These are phyloP conservation scores for Chaetorhynchus papuensis DNA, from an alignment of 2,113 vertebrate species.

Conservation along the genomic window DNA sequence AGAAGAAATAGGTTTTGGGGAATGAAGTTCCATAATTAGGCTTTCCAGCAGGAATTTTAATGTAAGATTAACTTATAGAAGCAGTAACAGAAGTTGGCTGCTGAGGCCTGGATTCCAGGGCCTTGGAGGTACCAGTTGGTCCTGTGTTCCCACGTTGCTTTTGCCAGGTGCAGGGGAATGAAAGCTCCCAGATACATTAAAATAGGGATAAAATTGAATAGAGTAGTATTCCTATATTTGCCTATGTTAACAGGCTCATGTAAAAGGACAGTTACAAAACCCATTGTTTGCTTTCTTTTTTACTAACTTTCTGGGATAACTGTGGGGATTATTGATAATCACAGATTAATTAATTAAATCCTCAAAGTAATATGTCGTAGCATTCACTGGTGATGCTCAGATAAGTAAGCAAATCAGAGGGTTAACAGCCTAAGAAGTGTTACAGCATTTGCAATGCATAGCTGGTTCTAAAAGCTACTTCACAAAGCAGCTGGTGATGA, in stretches of 20 bases:
- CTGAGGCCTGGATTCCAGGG: background rate
- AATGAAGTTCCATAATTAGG: background rate
- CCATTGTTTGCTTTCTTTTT: background rate
- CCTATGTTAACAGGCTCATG: fast-evolving
- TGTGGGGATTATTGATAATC: background rate
- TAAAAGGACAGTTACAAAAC: background rate
- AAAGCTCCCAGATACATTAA: background rate
- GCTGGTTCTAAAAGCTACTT: background rate
- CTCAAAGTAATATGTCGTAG: background rate
- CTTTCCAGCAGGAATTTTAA: background rate
- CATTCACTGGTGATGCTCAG: background rate
- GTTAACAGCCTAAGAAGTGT: background rate
- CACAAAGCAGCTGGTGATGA: constrained; percentile 17
- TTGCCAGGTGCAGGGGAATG: background rate
- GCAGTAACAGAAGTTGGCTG: background rate
- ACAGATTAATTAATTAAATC: background rate
- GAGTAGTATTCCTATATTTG: background rate
- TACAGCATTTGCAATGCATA: background rate
- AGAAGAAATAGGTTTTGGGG: background rate
- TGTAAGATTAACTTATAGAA: background rate
- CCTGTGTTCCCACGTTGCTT: fast-evolving
- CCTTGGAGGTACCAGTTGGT: background rate
- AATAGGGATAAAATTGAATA: background rate
- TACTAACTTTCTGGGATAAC: background rate
- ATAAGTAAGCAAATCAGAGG: background rate